Base-by-base conservation (phyloP, 2,888 invertebrate species). In the Pheosia tremula region DNA sequence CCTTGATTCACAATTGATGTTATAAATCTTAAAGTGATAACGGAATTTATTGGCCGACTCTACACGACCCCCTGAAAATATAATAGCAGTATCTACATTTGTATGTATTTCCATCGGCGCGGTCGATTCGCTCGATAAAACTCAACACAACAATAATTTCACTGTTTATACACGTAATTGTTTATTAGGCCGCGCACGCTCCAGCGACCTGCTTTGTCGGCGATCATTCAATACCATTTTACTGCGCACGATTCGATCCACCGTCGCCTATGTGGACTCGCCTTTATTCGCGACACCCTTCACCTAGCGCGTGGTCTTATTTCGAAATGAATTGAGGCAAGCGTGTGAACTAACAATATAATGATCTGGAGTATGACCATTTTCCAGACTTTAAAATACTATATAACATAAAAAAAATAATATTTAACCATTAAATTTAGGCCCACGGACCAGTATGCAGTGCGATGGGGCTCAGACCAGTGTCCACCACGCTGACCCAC, bases 141-240 rank as follows among this genome's bases (percentile, higher is more conserved):
- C 72, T 71, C 62, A 70, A 60, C 82, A 82, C 86, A 84, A 82
- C 83, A 82, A 85, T 84, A 82, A 86, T 84, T 86, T 84, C 81
- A 83, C 79, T 88, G 87, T 89, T 88, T 88, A 89, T 87, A 86
- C 82, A 79, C 80, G 83, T 91, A 90, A 91, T 91, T 91, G 89
- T 91, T 92, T 90, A 88, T 88, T 85, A 86, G 84, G 82, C 77
- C 77, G 71, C 68, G 74, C 61, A 63, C 61, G 56, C 65, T 68
- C 53, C 55, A 63, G 56, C 62, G 63, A 66, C 60, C 64, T 58
- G 75, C 90, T 91, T 91, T 90, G 90, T 86, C 87, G 88, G 87
- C 69, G 66, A 71, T 73, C 76, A 79, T 78, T 80, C 83, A 84
- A 80, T 80, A 77, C 75, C 75, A 70, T 78, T 87, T 88, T 87